Percentiles rank a stretch among this genome's conserved stretches.
phyloP scores from a whole-genome alignment of 2,888 invertebrate species.

The Leptinotarsa juncta region DNA sequence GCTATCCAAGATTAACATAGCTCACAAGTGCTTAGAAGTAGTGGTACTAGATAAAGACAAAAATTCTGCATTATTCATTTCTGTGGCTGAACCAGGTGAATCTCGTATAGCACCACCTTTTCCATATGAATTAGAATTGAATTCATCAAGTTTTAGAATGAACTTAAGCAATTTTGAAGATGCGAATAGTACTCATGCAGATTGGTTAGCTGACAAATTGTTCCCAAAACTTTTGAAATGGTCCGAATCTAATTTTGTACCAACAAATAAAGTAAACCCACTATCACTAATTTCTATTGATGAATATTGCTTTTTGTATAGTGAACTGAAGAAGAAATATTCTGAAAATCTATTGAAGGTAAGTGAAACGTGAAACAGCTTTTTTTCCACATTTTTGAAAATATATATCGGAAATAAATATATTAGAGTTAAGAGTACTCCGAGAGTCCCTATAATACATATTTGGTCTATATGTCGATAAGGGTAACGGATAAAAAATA shows the following conservation, averaged over 20 bases:
- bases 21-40: conserved; percentile 58
- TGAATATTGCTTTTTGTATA: conserved; percentile 79
- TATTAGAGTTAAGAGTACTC: too few species aligned
- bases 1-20: conserved; percentile 61
- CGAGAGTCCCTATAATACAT: too few species aligned
- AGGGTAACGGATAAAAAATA: too few species aligned
- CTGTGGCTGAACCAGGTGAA: conserved; percentile 63
- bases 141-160: conserved; percentile 61
- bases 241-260: conserved; percentile 67
- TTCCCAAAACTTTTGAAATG: conserved; percentile 74
- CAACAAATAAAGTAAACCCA: conserved; percentile 65
- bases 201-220: conserved; percentile 71
- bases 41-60: conserved; percentile 64
- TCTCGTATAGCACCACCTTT: conserved; percentile 67
- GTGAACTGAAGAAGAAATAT: conserved; percentile 82
- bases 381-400: too few species aligned
- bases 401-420: too few species aligned
- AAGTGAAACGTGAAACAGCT: conserved; percentile 41
- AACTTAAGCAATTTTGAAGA: conserved; percentile 63
- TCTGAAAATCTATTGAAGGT: conserved; percentile 79
- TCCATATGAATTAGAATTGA: conserved; percentile 64
- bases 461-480: too few species aligned
- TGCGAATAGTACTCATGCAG: conserved; percentile 61
- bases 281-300: conserved; percentile 76
- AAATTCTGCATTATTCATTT: conserved; percentile 65